Evolutionary conservation across 2,888 invertebrate genomes (phyloP), one percentile per base, ranked within the genome.

Genomic region (Agonopterix heracliana): DNA sequence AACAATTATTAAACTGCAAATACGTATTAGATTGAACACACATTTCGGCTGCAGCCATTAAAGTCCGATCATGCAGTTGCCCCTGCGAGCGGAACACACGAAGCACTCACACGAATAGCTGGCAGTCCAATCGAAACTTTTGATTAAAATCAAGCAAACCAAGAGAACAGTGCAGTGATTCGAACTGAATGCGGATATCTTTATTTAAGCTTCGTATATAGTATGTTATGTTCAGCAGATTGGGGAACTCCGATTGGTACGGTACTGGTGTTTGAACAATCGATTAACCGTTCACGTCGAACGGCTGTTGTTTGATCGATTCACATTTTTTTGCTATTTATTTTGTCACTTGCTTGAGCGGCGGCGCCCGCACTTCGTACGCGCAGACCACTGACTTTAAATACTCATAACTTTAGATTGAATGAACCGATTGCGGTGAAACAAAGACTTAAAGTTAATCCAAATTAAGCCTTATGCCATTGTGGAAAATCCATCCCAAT

Each of bases 91-190:
- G 54, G 67, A 68, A 64, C 63, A 68, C 64, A 65, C 26, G 26
- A 26, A 26, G 80, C 77, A 74, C 76, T 80, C 81, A 68, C 71
- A 68, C 69, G 69, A 63, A 67, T 66, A 71, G 74, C 67, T 74
- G 75, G 81, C 79, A 76, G 78, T 77, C 73, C 84, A 86, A 86
- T 87, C 77, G 81, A 81, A 87, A 87, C 81, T 87, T 87, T 88
- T 86, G 87, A 87, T 87, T 88, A 87, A 87, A 87, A 87, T 85
- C 87, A 87, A 82, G 81, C 83, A 82, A 82, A 81, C 81, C 76
- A 57, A 67, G 71, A 68, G 70, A 73, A 60, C 65, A 64, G 67
- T 68, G 66, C 77, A 74, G 75, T 74, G 62, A 64, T 63, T 63
- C 66, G 74, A 74, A 79, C 12, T 41, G 12, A 13, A 41, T 72